phyloP scores from a whole-genome alignment of 2,113 vertebrate species.

The Ptilorrhoa leucosticta region DNA sequence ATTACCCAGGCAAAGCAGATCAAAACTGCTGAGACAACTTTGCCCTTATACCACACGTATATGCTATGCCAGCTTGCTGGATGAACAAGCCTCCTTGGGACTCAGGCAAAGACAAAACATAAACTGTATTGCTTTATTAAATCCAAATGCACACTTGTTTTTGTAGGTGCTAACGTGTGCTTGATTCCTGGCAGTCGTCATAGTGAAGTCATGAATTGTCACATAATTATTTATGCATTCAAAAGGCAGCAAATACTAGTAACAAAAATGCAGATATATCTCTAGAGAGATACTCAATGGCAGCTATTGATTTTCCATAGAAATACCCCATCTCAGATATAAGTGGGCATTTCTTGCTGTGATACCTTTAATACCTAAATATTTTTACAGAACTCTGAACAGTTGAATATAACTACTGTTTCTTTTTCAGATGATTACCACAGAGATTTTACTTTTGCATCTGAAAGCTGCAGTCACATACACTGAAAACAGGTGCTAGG shows the following conservation, averaged over 20 bases:
- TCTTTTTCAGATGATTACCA: not conserved
- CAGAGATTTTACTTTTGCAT: not conserved
- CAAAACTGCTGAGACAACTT: not conserved
- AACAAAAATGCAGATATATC: not conserved
- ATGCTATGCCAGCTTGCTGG: not conserved
- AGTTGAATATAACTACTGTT: not conserved
- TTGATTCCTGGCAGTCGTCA: not conserved
- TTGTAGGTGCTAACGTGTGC: not conserved
- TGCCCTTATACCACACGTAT: accelerated
- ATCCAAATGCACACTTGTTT: not conserved
- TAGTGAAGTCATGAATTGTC: not conserved
- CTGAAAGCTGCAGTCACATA: not conserved
- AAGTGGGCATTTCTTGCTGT: not conserved
- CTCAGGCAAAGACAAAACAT: not conserved
- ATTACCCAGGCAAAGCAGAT: not conserved
- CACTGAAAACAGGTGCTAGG: not conserved
- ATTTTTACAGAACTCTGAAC: not conserved
- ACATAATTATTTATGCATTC: not conserved
- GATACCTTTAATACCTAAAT: not conserved
- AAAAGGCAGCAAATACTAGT: not conserved
- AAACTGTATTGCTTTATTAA: not conserved
- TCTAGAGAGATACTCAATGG: not conserved
- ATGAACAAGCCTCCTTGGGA: not conserved
- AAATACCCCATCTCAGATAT: not conserved
- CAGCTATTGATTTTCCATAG: not conserved